Evolutionary conservation across 2,888 invertebrate genomes (phyloP), one percentile per base, ranked within the genome.

Genomic region (Phengaris arion): DNA sequence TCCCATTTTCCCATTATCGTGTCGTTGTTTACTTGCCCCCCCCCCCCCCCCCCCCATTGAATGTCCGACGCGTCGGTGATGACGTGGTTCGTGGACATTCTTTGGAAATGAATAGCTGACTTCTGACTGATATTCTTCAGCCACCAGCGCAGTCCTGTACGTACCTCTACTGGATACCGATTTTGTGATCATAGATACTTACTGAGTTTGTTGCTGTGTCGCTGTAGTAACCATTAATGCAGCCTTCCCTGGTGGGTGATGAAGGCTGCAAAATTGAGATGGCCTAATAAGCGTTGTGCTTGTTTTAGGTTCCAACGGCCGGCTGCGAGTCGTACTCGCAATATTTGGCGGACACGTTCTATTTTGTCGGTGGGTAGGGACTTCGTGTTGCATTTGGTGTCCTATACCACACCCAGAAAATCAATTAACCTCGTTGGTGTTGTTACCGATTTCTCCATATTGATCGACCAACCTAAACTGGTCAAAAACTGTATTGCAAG

Each of bases 211-310:
- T 77, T 70, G 54, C 74, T 69, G 72, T 77, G 52, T 15, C 74
- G 70, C 54, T 77, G 76, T 69, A 80, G 73, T 15, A 55, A 57
- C 2, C 80, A 76, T 70, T 77, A 80, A 75, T 78, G 78, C 74
- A 78, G 75, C 75, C 74, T 76, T 77, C 79, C 78, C 76, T 75
- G 77, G 52, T 45, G 76, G 75, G 77, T 78, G 77, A 79, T 74
- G 78, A 79, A 57, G 57, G n/a, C n/a, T n/a, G n/a, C n/a, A n/a
- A n/a, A n/a, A n/a, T n/a, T n/a, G n/a, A n/a, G n/a, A n/a, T n/a
- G 15, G n/a, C n/a, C n/a, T 57, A 57, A 57, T 57, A 57, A n/a
- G 15, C 57, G 57, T 15, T 57, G n/a, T n/a, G n/a, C n/a, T n/a
- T n/a, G n/a, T n/a, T n/a, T n/a, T n/a, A n/a, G n/a, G n/a, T n/a